phyloP scores from a whole-genome alignment of 1,140 invertebrate genomes.

The Lysiphlebus fabarum region DNA sequence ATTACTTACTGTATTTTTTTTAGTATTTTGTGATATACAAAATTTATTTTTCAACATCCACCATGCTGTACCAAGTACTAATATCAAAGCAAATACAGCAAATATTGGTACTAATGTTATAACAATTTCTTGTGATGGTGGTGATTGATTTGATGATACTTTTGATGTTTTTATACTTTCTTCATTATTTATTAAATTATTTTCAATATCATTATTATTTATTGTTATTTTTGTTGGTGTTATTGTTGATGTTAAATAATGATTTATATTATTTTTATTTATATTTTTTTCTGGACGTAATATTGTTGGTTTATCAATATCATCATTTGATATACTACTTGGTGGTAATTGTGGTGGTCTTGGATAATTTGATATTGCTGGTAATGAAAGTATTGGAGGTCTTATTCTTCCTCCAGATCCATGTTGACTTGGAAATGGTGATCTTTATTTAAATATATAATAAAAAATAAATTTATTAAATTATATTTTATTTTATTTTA shows the following conservation, averaged over 20 bases:
- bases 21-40: conserved; percentile 57
- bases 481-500: conserved; percentile 12
- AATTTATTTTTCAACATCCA: conserved; percentile 60
- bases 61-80: conserved; percentile 56
- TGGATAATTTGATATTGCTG: conserved; percentile 37
- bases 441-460: conserved; percentile 27
- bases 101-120: conserved; percentile 61
- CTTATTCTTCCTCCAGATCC: conserved; percentile 38
- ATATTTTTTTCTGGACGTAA: conserved; percentile 35
- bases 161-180: conserved; percentile 40
- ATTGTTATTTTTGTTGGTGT: conserved; percentile 5
- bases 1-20: conserved; percentile 60
- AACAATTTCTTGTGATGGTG: conserved; percentile 49
- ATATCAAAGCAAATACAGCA: conserved; percentile 57
- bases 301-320: conserved; percentile 37
- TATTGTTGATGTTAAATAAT: conserved; percentile 10
- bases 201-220: background rate
- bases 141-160: conserved; percentile 34
- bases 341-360: conserved; percentile 26
- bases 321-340: conserved; percentile 9
- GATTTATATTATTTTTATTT: conserved; percentile 15
- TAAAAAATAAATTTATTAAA: conserved; percentile 14
- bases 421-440: conserved; percentile 39
- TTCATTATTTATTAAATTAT: conserved; percentile 33
- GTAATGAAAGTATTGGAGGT: conserved; percentile 40